Evolutionary conservation across 2,888 invertebrate species (phyloP), one percentile per base, ranked within the genome.

Genomic region (Oxystoma pomonae): DNA sequence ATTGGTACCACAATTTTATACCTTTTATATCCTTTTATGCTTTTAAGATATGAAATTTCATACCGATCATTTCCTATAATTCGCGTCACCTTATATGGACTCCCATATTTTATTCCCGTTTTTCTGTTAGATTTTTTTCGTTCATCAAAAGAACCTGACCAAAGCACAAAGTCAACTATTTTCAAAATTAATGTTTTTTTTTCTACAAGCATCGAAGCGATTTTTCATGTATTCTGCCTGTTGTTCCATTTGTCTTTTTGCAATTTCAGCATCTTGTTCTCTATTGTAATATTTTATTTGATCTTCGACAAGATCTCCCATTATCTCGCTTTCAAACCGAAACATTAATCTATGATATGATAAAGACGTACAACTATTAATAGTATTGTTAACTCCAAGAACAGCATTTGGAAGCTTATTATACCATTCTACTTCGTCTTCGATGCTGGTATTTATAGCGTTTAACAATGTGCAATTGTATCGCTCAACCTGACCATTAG

Each of bases 341-440:
- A 62, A 65, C 65, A 59, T 65, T 18, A 65, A 50, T 53, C 35
- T 52, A 20, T 64, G 61, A 1, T 60, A 61, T 1, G 53, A 61
- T 1, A 64, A 61, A 1, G 49, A 16, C 1, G 64, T 64, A 49
- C 58, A 51, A 55, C 50, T 55, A 21, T 64, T 61, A 1, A 12
- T 51, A 9, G 61, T 58, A 50, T 64, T 58, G 50, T 64, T 61
- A n/a, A 61, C 61, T 1, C 60, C 58, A 20, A 17, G 53, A 35
- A 61, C 57, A 19, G 57, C 60, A 12, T 60, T 20, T 1, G 57
- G 64, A 16, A 61, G 49, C 18, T 9, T 55, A 2, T 55, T 20
- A 20, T 64, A 57, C 64, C 64, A 64, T 22, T 61, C 35, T 20
- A 19, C 16, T 52, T 64, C 64, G 7, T 61, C 22, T 1, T 55